Evolutionary conservation across 1,140 invertebrate genomes (phyloP), one percentile per base, ranked within the genome.

Genomic region (Ephestia elutella): DNA sequence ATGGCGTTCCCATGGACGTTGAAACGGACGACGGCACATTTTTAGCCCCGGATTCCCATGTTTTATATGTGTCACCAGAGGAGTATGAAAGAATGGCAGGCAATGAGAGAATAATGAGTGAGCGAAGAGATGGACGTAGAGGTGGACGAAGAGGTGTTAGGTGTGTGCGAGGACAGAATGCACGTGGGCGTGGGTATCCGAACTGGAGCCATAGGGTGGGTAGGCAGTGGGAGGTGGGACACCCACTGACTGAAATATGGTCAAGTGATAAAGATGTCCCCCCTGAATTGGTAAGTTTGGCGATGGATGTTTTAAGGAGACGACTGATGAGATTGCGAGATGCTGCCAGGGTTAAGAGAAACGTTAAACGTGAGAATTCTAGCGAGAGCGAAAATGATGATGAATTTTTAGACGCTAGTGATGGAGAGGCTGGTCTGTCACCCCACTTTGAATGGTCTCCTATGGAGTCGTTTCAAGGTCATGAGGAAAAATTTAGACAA

Each of bases 401-500:
- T 2, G 32, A 38, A 38, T 38, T 38, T 38, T 2, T 38, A 11
- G 32, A 38, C 11, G 32, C 32, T 13, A 38, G 13, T 38, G 32
- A 38, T 38, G 32, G 8, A 38, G 32, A 9, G 11, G 32, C 5
- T 2, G 32, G 11, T 38, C 8, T 38, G 5, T 38, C 13, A 2
- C 2, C 32, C 13, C 2, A 38, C 13, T 38, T 38, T 38, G 32
- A 38, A 38, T 38, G 32, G 32, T 38, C 2, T 38, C 11, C 32
- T 38, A 38, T 38, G 32, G 32, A 38, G 8, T 38, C 32, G 11
- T 38, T 38, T 38, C 32, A 38, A 38, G 32, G 32, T 9, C 32
- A 13, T 5, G 32, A 38, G 13, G 32, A 38, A 13, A 13, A 62
- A 21, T 71, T 71, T 56, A 71, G 68, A 17, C 49, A 49, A 28